Conservation (phyloP, 2,888 invertebrate species). For the Eucera pruinosa region DNA sequence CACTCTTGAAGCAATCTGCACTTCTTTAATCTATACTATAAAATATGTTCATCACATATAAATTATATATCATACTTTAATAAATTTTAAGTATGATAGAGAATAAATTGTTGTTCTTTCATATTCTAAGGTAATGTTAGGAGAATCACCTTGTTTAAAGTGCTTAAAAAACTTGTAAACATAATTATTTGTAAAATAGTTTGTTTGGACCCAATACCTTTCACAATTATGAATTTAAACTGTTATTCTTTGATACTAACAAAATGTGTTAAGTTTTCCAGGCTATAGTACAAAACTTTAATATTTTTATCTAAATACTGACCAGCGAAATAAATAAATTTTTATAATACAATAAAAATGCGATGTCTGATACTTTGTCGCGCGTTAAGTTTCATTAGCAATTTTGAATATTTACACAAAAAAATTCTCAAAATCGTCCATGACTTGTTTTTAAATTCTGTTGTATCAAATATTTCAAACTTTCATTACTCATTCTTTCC, state of each 20-base stretch:
- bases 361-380: no score
- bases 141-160: background rate
- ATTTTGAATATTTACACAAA: background rate
- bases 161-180: background rate
- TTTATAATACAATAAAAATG: background rate
- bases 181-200: background rate
- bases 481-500: conserved; percentile 62
- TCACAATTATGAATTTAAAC: background rate
- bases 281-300: no score
- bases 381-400: background rate
- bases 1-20: background rate
- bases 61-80: background rate
- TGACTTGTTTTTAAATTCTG: background rate
- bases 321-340: conserved; percentile 9
- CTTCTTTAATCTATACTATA: background rate
- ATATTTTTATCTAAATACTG: background rate
- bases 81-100: background rate
- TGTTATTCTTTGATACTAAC: background rate
- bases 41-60: background rate
- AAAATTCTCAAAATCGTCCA: background rate
- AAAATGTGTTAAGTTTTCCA: no score
- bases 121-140: background rate
- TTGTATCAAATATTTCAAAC: background rate
- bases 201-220: background rate
- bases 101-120: background rate